phyloP scores from a whole-genome alignment of 2,888 invertebrate genomes.

The Morpho achilles region DNA sequence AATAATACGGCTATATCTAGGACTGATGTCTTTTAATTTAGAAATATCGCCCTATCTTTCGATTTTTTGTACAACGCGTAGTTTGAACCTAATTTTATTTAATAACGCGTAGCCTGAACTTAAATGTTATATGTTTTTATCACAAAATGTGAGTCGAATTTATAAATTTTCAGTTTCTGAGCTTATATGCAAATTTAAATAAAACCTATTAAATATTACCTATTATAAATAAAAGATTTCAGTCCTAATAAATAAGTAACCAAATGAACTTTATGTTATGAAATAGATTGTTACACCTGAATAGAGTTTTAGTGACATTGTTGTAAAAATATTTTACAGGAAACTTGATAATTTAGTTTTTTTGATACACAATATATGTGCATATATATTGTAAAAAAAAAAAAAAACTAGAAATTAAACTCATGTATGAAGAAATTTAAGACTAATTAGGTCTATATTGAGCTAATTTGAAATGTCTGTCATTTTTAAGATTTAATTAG shows the following conservation, averaged over 20 bases:
- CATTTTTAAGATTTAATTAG: not conserved
- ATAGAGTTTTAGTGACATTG: too few species aligned
- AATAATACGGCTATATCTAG: conserved; percentile 24
- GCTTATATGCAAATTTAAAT: too few species aligned
- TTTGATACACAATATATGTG: not conserved
- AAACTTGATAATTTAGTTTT: not conserved
- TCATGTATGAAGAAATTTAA: too few species aligned
- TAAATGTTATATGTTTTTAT: too few species aligned
- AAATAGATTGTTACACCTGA: too few species aligned
- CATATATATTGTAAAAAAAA: too few species aligned
- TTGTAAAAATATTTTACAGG: conserved; percentile 2
- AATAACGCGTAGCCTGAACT: too few species aligned
- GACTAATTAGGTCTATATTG: not conserved
- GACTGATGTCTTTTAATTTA: conserved; percentile 32
- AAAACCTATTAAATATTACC: too few species aligned
- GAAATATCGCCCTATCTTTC: not conserved
- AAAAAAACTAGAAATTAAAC: too few species aligned
- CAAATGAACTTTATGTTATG: conserved; percentile 18
- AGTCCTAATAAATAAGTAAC: conserved; percentile 19
- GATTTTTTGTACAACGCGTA: conserved; percentile 8
- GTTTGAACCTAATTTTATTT: too few species aligned
- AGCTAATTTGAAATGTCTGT: not conserved
- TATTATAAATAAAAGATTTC: conserved; percentile 13
- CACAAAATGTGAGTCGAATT: not conserved
- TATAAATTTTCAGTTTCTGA: too few species aligned